Percentiles rank a stretch among this genome's conserved stretches.
Conservation (phyloP, 2,797 vertebrate genomes). For the Sitta carolinensis region DNA sequence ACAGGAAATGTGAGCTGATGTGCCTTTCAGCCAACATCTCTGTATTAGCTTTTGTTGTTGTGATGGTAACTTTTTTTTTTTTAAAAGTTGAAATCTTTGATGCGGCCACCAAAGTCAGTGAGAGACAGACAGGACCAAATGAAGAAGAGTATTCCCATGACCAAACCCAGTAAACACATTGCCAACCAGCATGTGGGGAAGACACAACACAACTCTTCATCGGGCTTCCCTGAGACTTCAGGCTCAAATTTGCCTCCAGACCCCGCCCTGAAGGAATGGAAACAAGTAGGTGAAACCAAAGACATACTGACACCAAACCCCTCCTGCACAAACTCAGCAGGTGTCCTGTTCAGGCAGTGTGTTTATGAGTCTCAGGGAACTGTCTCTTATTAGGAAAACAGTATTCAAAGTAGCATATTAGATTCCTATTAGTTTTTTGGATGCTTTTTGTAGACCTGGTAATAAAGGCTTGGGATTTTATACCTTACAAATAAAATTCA, state of each 20-base stretch:
- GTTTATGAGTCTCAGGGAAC: neutral
- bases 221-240: conserved; percentile 66
- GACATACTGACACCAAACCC: accelerated
- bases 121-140: conserved; percentile 46
- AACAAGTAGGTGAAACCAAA: conserved; percentile 79
- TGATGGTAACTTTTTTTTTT: neutral
- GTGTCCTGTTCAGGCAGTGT: neutral
- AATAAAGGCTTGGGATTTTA: neutral
- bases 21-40: neutral
- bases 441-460: neutral
- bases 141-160: neutral
- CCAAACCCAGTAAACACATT: neutral
- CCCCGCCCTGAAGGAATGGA: conserved; percentile 82
- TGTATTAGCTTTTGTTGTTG: neutral
- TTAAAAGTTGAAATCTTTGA: conserved; percentile 87
- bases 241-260: conserved; percentile 28
- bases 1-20: neutral
- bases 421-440: neutral
- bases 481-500: neutral
- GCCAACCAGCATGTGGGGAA: neutral
- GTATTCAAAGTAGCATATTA: neutral
- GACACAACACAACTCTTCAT: neutral
- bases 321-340: accelerated
- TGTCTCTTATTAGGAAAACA: neutral
- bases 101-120: conserved; percentile 79